phyloP scores from a whole-genome alignment of 2,113 vertebrate species.

The Puffinus mauretanicus region DNA sequence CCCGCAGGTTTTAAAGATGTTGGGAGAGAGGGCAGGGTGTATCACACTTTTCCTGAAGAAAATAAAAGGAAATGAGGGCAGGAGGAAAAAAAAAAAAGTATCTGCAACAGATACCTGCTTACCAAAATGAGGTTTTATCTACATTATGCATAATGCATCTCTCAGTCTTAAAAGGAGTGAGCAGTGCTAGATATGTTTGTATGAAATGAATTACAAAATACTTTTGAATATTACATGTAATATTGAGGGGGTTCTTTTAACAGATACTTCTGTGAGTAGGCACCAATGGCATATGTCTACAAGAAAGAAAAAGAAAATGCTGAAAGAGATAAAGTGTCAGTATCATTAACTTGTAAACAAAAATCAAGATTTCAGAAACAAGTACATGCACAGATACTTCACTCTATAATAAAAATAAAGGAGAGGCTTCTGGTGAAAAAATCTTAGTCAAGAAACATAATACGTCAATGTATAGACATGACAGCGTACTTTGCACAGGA shows the following conservation, averaged over 20 bases:
- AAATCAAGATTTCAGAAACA: background rate
- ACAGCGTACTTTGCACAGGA: background rate
- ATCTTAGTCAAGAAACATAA: background rate
- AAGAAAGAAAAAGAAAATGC: background rate
- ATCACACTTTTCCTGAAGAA: background rate
- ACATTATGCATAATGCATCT: background rate
- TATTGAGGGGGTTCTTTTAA: background rate
- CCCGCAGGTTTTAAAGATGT: background rate
- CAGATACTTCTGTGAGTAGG: background rate
- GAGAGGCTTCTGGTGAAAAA: background rate
- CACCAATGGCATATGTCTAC: background rate
- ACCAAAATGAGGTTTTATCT: background rate
- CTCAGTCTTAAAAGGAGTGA: background rate
- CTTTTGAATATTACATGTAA: background rate
- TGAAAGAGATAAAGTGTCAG: background rate
- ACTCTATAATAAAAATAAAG: background rate
- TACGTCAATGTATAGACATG: background rate
- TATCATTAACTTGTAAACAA: background rate
- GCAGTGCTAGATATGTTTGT: background rate
- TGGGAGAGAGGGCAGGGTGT: background rate
- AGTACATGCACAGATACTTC: background rate
- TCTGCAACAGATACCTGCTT: background rate
- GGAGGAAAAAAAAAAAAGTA: background rate
- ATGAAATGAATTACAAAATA: background rate
- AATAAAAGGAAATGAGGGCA: background rate